phyloP scores from a whole-genome alignment of 2,888 invertebrate species.

The Punctoribates punctum region DNA sequence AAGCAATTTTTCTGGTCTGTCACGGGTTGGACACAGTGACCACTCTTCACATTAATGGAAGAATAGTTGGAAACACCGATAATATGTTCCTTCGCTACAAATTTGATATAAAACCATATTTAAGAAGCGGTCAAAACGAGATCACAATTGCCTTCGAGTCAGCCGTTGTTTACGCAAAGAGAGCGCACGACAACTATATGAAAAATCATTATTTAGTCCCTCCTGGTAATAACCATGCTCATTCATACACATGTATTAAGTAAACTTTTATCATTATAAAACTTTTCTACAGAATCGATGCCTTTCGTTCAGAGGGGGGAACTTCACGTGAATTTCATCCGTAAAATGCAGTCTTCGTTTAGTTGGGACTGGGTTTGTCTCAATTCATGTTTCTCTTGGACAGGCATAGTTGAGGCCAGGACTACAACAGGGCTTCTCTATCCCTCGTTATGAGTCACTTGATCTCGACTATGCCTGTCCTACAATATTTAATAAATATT shows the following conservation, averaged over 20 bases:
- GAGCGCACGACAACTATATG: neutral
- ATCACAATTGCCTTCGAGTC: slow-evolving; percentile 37
- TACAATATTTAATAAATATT: no score
- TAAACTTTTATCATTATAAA: no score
- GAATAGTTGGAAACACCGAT: slow-evolving; percentile 62
- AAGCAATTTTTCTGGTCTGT: slow-evolving; percentile 62
- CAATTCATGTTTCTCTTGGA: neutral
- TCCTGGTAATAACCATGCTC: no score
- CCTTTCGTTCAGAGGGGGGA: slow-evolving; percentile 56
- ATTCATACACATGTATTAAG: no score
- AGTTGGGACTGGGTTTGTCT: slow-evolving; percentile 79
- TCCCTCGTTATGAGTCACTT: no score
- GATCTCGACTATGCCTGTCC: no score
- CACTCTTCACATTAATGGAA: slow-evolving; percentile 67
- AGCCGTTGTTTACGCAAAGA: slow-evolving; percentile 38
- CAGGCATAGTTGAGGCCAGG: no score
- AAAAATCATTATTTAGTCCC: slow-evolving; percentile 36
- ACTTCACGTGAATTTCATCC: slow-evolving; percentile 83
- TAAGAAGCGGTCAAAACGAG: slow-evolving; percentile 48
- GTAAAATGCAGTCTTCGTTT: slow-evolving; percentile 92
- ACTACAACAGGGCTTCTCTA: no score
- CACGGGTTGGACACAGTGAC: slow-evolving; percentile 84
- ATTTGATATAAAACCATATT: slow-evolving; percentile 63
- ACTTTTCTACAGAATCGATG: neutral
- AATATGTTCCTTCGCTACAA: slow-evolving; percentile 83